Evolutionary conservation across 2,797 vertebrate species (phyloP), one percentile per base, ranked within the genome.

Genomic region (Tragopan temminckii): DNA sequence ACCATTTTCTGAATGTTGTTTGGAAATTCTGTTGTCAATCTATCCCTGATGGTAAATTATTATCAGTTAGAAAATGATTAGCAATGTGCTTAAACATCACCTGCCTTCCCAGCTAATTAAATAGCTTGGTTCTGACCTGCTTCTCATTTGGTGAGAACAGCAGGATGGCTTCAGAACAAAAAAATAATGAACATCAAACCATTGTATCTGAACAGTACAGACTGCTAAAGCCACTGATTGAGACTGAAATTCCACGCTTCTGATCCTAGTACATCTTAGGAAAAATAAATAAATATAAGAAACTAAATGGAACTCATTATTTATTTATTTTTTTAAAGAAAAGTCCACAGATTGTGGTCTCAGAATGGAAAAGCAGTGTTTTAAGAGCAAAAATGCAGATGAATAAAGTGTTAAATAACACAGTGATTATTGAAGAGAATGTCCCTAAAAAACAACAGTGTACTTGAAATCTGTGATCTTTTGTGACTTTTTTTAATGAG

Each of bases 141-240:
- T 95, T 95, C 92, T 94, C 10, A 0, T 92, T 90, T 92, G 77
- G 82, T 91, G 58, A 79, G 78, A 97, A 71, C 89, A 94, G 85
- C 69, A 81, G 89, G 62, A 59, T 94, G 55, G 46, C 55, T 96
- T 94, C 68, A 70, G 85, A 95, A 91, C 50, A 90, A 95, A 96
- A 96, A 95, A 90, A 91, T 94, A 95, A 95, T 91, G 74, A 94
- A 94, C 67, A 91, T 85, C 76, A 85, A 88, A 64, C 88, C n/a
- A 40, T 57, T 87, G n/a, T 29, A 50, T 82, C 67, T 69, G 43
- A 95, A 35, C 35, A 61, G 19, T n/a, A 68, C 11, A 71, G 66
- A 46, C 21, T 12, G 38, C 58, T 76, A 80, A 78, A 88, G 50
- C 81, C 86, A 69, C 59, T 63, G 21, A 12, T 76, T 57, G n/a